These are phyloP conservation scores for Pardalotus punctatus DNA, from an alignment of 2,113 vertebrate genomes.

Conservation along the genomic window DNA sequence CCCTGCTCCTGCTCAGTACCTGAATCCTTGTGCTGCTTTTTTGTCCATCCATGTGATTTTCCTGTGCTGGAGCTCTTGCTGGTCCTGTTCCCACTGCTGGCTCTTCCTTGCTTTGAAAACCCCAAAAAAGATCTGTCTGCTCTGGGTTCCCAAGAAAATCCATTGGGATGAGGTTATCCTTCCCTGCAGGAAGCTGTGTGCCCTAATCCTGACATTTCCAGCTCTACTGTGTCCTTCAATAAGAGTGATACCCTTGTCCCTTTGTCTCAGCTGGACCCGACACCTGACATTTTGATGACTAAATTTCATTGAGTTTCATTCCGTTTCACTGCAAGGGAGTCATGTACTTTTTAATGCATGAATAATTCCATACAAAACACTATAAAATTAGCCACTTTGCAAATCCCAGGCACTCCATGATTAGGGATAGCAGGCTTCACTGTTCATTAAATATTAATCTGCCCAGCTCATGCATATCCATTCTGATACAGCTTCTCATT, in stretches of 20 bases:
- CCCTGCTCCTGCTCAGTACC: neutral
- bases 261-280: neutral
- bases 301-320: neutral
- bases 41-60: neutral
- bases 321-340: neutral
- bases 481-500: neutral
- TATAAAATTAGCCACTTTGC: constrained; percentile 42
- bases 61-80: neutral
- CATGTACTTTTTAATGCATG: neutral
- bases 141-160: neutral
- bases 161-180: neutral
- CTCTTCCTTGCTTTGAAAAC: neutral
- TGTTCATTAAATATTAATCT: constrained; percentile 57
- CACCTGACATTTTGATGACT: neutral
- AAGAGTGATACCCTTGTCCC: fast-evolving
- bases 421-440: constrained; percentile 37
- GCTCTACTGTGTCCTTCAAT: fast-evolving
- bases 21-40: neutral
- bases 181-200: neutral
- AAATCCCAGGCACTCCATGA: constrained; percentile 40
- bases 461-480: neutral
- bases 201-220: neutral
- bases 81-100: neutral
- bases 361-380: constrained; percentile 47
- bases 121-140: neutral